Conservation (phyloP, 2,888 invertebrate genomes). For the Dromius quadrimaculatus region DNA sequence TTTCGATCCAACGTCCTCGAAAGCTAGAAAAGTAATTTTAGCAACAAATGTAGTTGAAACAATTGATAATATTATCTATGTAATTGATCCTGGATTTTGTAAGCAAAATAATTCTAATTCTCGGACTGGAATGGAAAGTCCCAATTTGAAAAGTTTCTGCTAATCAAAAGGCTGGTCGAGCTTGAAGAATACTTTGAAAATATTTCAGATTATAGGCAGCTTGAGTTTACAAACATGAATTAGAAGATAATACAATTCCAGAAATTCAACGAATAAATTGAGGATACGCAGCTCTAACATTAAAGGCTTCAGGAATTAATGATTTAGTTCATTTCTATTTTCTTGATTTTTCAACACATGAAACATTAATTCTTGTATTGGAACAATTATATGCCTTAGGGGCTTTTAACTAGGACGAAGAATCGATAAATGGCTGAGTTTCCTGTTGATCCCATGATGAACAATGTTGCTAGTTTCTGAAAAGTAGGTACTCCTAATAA, state of each 20-base stretch:
- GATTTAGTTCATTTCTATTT: conserved; percentile 99
- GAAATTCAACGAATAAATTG: conserved; percentile 99
- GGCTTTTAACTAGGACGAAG: conserved; percentile 97
- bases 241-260: conserved; percentile 98
- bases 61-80: conserved; percentile 98
- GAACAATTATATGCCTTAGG: conserved; percentile 98
- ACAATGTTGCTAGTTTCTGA: conserved; percentile 98
- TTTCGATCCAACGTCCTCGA: conserved; percentile 96
- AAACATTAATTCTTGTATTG: conserved; percentile 87
- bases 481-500: conserved; percentile 74
- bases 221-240: conserved; percentile 98
- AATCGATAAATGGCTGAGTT: conserved; percentile 99
- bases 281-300: conserved; percentile 94
- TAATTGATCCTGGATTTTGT: conserved; percentile 99
- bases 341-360: conserved; percentile 96
- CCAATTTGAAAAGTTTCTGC: conserved; percentile 98
- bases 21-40: conserved; percentile 95
- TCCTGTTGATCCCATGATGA: conserved; percentile 99
- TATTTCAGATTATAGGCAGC: conserved; percentile 98
- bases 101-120: conserved; percentile 99
- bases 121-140: conserved; percentile 98
- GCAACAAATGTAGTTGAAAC: conserved; percentile 99
- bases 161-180: conserved; percentile 96
- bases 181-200: conserved; percentile 96
- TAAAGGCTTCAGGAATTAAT: conserved; percentile 97